Evolutionary conservation across 92 coral and sea anemone genomes (phyloP).

Genomic region (Paramuricea clavata): DNA sequence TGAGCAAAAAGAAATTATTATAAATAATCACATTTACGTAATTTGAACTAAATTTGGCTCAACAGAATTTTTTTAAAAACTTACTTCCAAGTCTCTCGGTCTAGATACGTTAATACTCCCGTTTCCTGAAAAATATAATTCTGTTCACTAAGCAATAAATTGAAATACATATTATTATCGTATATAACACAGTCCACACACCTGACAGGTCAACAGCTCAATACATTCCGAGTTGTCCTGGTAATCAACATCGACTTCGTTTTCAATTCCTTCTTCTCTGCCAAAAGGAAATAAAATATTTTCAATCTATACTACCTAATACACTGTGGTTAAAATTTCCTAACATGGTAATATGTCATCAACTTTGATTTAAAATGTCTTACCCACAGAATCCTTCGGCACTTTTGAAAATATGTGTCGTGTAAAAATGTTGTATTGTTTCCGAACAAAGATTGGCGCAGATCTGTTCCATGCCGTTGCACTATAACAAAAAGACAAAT

Average conservation of each 20-base stretch:
- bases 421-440: conserved; percentile 95
- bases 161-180: not conserved
- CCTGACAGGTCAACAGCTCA: conserved; percentile 96
- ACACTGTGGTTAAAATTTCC: too few species aligned
- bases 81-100: conserved; percentile 83
- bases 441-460: conserved; percentile 94
- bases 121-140: conserved; percentile 68
- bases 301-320: not conserved
- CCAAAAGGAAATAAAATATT: not conserved
- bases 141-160: not conserved
- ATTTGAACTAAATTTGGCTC: too few species aligned
- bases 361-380: not conserved
- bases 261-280: conserved; percentile 80
- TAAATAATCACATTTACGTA: too few species aligned
- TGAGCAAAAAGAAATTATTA: too few species aligned
- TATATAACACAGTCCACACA: not conserved
- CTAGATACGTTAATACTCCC: conserved; percentile 86
- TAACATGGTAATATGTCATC: too few species aligned
- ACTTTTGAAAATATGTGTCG: conserved; percentile 92
- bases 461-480: conserved; percentile 89
- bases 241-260: conserved; percentile 78
- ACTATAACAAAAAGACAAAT: conserved; percentile 49
- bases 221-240: conserved; percentile 88
- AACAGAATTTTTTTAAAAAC: too few species aligned
- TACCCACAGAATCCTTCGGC: conserved; percentile 92